Base-by-base conservation (phyloP, 1,140 invertebrate genomes). In the Parasteatoda tepidariorum region DNA sequence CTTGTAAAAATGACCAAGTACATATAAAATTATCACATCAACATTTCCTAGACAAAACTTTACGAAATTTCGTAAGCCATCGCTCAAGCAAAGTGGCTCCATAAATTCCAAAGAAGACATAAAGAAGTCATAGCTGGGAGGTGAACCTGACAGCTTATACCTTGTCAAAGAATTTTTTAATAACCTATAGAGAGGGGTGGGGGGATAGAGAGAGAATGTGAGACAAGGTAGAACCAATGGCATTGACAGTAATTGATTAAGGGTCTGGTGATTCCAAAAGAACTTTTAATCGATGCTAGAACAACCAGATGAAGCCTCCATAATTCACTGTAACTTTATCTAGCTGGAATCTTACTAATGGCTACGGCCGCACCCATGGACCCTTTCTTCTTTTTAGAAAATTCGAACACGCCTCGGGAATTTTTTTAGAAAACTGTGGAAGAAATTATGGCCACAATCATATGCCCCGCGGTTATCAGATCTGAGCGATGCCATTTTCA, bases 241-340 rank as follows among this genome's bases (percentile, higher is more conserved):
- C 18, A 48, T 48, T 48, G 38, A 48, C 38, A 48, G 38, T 48
- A 48, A 48, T 48, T 48, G 38, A 48, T 48, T 48, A 18, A 9
- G 1, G 18, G 38, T 0, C 38, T 2, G 38, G 38, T 18, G 38
- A 48, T 48, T 48, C 38, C 0, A 64, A 64, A 30, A 30, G 11
- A 26, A 15, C 26, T 64, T n/a, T 24, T 64, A 24, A 4, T 33
- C 61, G 28, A 30, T 64, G 61, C 18, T 6, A 11, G 61, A 64
- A 24, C 26, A 64, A 64, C 13, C 26, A 15, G 61, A 15, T 31
- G 61, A 31, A 15, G 38, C 61, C 48, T 54, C 75, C 75, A 79
- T 79, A 79, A 68, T 57, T 79, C 75, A 79, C 75, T 79, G 31
- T 55, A 33, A 22, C 62, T 67, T 38, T 68, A 79, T 79, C 75